A percentile compares a stretch with the other conserved stretches of the same genome.
phyloP scores from a whole-genome alignment of 2,797 vertebrate genomes.

The Mionectes olivaceus region DNA sequence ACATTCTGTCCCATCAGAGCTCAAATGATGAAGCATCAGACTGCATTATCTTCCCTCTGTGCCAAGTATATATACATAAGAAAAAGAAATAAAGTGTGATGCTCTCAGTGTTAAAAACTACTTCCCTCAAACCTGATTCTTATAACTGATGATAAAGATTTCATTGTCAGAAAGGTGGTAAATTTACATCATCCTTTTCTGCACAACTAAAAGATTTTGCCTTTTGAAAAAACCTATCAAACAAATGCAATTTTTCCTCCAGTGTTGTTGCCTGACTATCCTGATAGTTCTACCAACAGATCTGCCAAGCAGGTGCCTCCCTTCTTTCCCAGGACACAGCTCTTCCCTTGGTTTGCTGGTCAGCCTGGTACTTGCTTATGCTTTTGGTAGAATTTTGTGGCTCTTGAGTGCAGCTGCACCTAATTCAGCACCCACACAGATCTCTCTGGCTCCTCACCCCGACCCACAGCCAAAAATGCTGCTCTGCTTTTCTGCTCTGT shows the following conservation, averaged over 20 bases:
- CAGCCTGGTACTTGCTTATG: not conserved
- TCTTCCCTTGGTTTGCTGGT: not conserved
- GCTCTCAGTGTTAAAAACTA: not conserved
- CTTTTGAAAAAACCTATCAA: not conserved
- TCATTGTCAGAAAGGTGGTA: not conserved
- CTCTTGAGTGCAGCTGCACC: not conserved
- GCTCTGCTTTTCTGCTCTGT: not conserved
- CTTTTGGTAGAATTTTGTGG: not conserved
- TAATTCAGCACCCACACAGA: not conserved
- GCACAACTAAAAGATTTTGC: not conserved
- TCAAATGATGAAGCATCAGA: not conserved
- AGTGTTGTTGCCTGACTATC: not conserved
- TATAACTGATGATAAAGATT: not conserved
- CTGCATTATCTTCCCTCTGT: not conserved
- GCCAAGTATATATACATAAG: not conserved
- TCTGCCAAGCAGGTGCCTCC: not conserved
- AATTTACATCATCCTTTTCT: not conserved
- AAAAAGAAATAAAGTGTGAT: not conserved
- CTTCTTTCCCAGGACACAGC: not conserved
- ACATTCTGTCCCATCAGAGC: not conserved
- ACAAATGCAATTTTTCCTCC: not conserved
- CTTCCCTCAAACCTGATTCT: not conserved
- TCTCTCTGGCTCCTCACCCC: not conserved
- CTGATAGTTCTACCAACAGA: not conserved
- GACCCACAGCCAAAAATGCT: not conserved